phyloP scores from a whole-genome alignment of 2,113 vertebrate species.

The Gobio gobio region DNA sequence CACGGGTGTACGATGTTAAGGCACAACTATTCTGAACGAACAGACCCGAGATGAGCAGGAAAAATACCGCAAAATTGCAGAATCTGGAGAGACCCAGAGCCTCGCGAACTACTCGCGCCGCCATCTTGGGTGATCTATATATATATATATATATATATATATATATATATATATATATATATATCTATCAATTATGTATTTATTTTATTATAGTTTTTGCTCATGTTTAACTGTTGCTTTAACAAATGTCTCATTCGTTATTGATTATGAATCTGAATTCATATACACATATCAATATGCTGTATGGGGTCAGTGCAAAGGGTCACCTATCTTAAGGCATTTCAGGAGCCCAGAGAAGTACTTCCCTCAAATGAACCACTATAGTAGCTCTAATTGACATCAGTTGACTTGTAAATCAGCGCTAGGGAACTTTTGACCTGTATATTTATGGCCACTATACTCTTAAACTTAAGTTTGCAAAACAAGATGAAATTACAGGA shows the following conservation, averaged over 20 bases:
- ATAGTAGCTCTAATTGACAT: background rate
- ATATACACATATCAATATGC: background rate
- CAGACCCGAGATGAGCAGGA: no score
- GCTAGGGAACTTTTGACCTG: background rate
- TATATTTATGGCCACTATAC: background rate
- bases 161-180: no score
- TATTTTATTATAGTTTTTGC: background rate
- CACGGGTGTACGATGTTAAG: no score
- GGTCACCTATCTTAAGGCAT: background rate
- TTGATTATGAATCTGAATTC: conserved; percentile 3
- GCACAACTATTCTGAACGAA: no score
- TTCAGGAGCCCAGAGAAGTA: background rate
- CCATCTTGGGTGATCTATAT: no score
- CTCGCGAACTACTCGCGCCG: no score
- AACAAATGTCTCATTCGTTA: background rate
- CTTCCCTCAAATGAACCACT: background rate
- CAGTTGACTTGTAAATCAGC: background rate
- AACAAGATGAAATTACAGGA: conserved; percentile 1
- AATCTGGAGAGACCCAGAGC: no score
- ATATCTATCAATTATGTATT: no score
- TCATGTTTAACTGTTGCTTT: background rate
- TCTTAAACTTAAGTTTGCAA: background rate
- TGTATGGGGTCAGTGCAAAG: background rate
- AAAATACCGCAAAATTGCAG: no score
- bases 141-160: no score